A percentile compares a stretch with the other conserved stretches of the same genome.
Evolutionary conservation across 2,888 invertebrate genomes (phyloP).

Genomic region (Ophion obscuratus): DNA sequence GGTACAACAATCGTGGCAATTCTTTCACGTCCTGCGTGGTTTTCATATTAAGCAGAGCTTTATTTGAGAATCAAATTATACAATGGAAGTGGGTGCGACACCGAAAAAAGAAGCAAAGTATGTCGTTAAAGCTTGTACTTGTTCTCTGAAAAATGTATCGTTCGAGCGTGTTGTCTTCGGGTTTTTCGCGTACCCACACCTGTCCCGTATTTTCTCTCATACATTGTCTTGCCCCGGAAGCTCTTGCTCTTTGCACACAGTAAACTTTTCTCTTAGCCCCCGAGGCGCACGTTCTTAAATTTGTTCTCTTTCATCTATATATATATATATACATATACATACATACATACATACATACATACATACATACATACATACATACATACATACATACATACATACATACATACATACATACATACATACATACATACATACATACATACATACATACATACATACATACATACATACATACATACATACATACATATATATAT

Average conservation of each 20-base stretch:
- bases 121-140: background rate
- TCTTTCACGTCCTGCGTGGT: no score
- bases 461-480: constrained; percentile 13
- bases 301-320: constrained; percentile 41
- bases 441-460: constrained; percentile 27
- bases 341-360: constrained; percentile 11
- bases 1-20: no score
- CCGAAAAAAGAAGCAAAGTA: no score
- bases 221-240: constrained; percentile 14
- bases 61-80: background rate
- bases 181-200: constrained; percentile 5
- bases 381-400: no score
- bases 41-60: background rate
- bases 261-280: constrained; percentile 54
- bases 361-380: constrained; percentile 18
- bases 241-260: constrained; percentile 48
- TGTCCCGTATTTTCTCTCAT: background rate
- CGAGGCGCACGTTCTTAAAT: constrained; percentile 52
- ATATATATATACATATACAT: constrained; percentile 30
- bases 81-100: background rate
- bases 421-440: background rate
- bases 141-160: constrained; percentile 21
- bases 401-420: background rate
- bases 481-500: constrained; percentile 29
- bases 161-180: constrained; percentile 25